A percentile compares a stretch with the other conserved stretches of the same genome.
Evolutionary conservation across 2,113 vertebrate species (phyloP).

Genomic region (Myrmecobius fasciatus): DNA sequence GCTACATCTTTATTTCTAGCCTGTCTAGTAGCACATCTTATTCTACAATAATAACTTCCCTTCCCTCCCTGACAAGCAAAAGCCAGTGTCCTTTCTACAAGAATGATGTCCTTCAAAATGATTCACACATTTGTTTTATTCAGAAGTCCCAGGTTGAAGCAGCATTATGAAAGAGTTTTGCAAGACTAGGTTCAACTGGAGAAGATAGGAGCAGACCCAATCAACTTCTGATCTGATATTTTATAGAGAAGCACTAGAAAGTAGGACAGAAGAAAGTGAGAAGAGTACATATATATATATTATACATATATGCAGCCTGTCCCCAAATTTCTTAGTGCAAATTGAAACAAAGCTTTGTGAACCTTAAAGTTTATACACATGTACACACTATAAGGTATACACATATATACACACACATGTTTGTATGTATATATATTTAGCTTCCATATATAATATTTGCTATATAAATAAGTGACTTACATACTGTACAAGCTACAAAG

Average conservation of each 20-base stretch:
- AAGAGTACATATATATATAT: neutral
- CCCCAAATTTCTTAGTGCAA: neutral
- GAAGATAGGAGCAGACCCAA: neutral
- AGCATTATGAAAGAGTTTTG: neutral
- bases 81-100: neutral
- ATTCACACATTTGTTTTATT: neutral
- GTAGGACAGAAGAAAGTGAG: neutral
- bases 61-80: neutral
- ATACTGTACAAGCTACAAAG: neutral
- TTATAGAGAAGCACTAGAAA: neutral
- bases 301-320: neutral
- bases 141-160: neutral
- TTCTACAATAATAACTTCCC: neutral
- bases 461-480: neutral
- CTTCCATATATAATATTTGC: neutral
- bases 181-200: rapidly evolving
- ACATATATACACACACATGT: neutral
- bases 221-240: neutral
- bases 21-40: neutral
- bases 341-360: neutral
- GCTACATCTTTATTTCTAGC: conserved; percentile 11
- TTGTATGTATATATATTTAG: neutral
- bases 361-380: neutral
- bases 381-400: too few relatives aligned
- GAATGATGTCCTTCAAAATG: neutral